Conservation (phyloP, 1,140 invertebrate species). For the Drosophila chauvacae region DNA sequence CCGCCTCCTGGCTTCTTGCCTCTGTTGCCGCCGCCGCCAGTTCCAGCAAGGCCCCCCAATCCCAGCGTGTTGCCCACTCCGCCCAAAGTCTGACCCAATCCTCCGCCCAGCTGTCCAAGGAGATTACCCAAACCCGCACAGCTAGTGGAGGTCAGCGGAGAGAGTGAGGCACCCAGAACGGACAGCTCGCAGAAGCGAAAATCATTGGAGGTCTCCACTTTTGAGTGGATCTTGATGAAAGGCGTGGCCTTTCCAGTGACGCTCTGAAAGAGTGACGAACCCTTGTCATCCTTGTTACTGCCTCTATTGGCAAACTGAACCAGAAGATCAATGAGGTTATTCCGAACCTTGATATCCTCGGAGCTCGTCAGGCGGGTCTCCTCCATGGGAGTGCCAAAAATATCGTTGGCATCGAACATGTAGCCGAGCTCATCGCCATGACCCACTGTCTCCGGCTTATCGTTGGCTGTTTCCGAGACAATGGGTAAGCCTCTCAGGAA, state of each 20-base stretch:
- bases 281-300: conserved; percentile 20
- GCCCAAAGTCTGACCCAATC: conserved; percentile 35
- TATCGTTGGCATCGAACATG: conserved; percentile 87
- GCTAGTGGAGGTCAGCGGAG: conserved; percentile 85
- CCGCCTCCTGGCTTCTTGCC: conserved; percentile 21
- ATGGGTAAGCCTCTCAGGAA: conserved; percentile 88
- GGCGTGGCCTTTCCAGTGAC: conserved; percentile 85
- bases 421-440: conserved; percentile 90
- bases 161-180: conserved; percentile 86
- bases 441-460: conserved; percentile 84
- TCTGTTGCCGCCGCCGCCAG: conserved; percentile 1
- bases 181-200: conserved; percentile 88
- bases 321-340: conserved; percentile 88
- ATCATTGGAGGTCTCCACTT: conserved; percentile 85
- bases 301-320: conserved; percentile 87
- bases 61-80: conserved; percentile 49
- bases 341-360: conserved; percentile 87
- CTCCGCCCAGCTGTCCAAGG: conserved; percentile 59
- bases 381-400: conserved; percentile 86
- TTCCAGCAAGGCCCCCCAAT: conserved; percentile 18
- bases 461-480: conserved; percentile 78
- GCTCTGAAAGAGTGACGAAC: conserved; percentile 82
- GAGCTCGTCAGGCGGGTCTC: conserved; percentile 82
- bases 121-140: conserved; percentile 83
- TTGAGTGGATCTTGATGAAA: conserved; percentile 86